These are phyloP conservation scores for Actenoides lindsayi DNA, from an alignment of 2,113 vertebrate species.

Conservation along the genomic window DNA sequence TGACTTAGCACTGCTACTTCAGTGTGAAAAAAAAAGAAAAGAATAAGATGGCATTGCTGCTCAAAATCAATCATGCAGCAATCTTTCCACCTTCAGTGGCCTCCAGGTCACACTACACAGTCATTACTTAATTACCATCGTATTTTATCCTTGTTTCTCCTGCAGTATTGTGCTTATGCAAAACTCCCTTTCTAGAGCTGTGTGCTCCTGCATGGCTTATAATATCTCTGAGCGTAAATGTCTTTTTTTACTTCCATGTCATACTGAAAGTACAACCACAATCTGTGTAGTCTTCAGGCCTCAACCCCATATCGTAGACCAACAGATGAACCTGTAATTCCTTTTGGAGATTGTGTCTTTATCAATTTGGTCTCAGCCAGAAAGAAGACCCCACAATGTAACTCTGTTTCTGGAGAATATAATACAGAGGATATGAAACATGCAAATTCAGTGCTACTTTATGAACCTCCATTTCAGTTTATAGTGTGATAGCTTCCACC, in stretches of 20 bases:
- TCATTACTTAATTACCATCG: neutral
- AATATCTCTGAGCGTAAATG: neutral
- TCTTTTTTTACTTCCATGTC: neutral
- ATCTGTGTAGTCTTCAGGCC: neutral
- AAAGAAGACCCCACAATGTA: neutral
- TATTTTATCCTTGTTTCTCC: neutral
- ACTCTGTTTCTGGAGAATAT: neutral
- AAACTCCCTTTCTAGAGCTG: neutral
- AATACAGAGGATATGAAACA: neutral
- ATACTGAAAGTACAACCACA: neutral
- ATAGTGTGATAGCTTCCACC: neutral
- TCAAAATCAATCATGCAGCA: neutral
- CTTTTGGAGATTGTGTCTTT: neutral
- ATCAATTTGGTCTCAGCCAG: neutral
- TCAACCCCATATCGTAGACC: accelerated
- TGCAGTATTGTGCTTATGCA: neutral
- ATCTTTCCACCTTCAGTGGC: neutral
- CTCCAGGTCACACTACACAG: neutral
- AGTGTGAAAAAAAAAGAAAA: neutral
- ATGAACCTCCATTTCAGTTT: neutral
- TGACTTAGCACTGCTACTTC: neutral
- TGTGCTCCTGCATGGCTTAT: neutral
- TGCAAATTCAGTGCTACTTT: neutral
- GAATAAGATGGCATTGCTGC: neutral
- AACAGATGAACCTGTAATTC: neutral